These are phyloP conservation scores for Bos indicus DNA, from an alignment of 2,113 vertebrate species.

Conservation along the genomic window DNA sequence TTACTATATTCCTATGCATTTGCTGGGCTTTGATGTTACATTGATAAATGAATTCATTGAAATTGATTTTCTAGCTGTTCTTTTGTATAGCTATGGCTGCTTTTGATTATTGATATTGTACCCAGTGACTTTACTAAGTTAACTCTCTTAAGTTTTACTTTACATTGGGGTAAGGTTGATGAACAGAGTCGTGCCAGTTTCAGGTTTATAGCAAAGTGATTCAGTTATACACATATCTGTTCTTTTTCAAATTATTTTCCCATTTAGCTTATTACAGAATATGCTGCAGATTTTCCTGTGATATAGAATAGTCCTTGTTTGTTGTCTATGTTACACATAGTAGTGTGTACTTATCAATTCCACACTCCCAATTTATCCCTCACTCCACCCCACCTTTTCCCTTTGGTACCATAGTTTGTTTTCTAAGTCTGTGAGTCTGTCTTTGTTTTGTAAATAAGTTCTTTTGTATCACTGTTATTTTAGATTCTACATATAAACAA, in stretches of 20 bases:
- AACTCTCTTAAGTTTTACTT: not conserved
- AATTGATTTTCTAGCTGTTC: not conserved
- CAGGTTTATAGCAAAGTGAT: not conserved
- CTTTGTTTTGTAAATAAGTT: not conserved
- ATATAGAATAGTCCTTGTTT: not conserved
- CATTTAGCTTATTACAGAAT: not conserved
- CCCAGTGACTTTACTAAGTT: not conserved
- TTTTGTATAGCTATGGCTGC: not conserved
- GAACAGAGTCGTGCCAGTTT: not conserved
- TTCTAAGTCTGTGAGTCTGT: not conserved
- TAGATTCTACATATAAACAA: not conserved
- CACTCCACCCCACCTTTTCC: not conserved
- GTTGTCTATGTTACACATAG: not conserved
- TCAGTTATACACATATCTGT: not conserved
- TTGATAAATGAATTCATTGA: not conserved
- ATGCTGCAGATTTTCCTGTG: not conserved
- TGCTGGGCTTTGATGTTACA: not conserved
- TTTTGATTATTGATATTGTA: not conserved
- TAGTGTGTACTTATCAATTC: not conserved
- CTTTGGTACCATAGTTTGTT: not conserved
- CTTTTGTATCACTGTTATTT: not conserved
- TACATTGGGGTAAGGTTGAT: not conserved
- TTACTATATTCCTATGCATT: not conserved
- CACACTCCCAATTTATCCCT: not conserved
- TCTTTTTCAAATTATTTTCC: not conserved